Base-by-base conservation (phyloP, 2,113 vertebrate genomes). In the Okapia johnstoni region DNA sequence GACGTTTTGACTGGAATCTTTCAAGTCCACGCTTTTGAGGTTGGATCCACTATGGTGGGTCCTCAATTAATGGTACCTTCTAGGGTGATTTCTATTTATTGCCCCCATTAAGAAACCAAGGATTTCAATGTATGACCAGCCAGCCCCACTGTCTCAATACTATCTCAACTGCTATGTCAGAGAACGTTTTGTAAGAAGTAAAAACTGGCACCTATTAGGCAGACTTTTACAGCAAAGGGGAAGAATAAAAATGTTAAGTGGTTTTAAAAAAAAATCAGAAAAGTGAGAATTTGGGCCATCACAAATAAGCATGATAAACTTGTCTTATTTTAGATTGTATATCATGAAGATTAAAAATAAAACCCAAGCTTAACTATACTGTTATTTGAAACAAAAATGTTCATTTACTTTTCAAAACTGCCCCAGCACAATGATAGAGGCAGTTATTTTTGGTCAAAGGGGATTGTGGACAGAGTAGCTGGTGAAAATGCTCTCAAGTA, bases 401-500 rank as follows among this genome's bases (percentile, higher is more conserved):
- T 43, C 89, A 50, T 92, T 97, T 98, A 88, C 79, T 97, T 95
- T 97, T 93, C 54, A 94, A 97, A 97, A 90, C 40, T 97, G 83
- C 83, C 81, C 50, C 66, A n/a, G 90, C 43, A 48, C 48, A 96
- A 73, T 3, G 93, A 87, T 10, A 97, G 86, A 95, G 73, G 58
- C 63, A 96, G 40, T 77, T 90, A 96, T 95, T 98, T 98, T 97
- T 88, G 77, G 89, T 88, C 58, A 58, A 84, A 98, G 93, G 96
- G 94, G 98, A 93, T 97, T 97, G 95, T 98, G 97, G 98, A 97
- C 95, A 98, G 97, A 98, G 94, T 94, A 94, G 95, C 97, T 96
- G 81, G 77, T 17, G 95, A 94, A 97, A 99, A 97, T 89, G 81
- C 97, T 98, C 93, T 97, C 98, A 98, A 98, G 98, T 97, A 97